Base-by-base conservation (phyloP, 2,797 vertebrate genomes). In the Borostomias antarcticus region DNA sequence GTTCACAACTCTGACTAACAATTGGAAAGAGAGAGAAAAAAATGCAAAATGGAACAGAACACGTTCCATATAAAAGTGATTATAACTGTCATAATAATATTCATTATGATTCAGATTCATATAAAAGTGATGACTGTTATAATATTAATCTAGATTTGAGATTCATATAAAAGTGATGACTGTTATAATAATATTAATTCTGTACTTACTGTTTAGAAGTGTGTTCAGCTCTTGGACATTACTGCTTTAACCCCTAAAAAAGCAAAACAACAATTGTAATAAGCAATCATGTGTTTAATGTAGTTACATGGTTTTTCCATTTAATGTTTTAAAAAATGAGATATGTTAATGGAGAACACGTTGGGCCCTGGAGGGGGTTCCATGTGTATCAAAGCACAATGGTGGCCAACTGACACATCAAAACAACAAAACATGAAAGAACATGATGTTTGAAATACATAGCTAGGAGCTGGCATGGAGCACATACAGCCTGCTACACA, bases 201-300 rank as follows among this genome's bases (percentile, higher is more conserved):
- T 2, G 28, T 87, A 90, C 91, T 92, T 77, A 92, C 90, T 89
- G 87, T 88, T 89, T 84, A 64, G 80, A 89, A 84, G 82, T 76
- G 80, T 79, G 89, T 91, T 93, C 89, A 89, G 82, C 87, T 89
- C 85, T 89, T 82, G 82, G 78, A 86, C 84, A 85, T 93, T 82
- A 91, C 91, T 91, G 92, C 88, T 84, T 75, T 74, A 47, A 75
- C 81, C 82, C 85, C 84, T 82, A 79, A 86, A 58, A 54, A 59
- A 77, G 66, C 65, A 63, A 51, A 23, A 52, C 3, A 78, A 70
- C 69, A 63, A 84, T 51, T 62, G 65, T 58, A 40, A 75, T 63
- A 32, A 58, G 17, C 4, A 51, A 21, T 21, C 6, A 2, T 2
- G 47, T 47, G 56, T n/a, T n/a, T n/a, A n/a, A n/a, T n/a, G n/a